Conservation (phyloP, 2,797 vertebrate genomes). For the Sebastes minor region DNA sequence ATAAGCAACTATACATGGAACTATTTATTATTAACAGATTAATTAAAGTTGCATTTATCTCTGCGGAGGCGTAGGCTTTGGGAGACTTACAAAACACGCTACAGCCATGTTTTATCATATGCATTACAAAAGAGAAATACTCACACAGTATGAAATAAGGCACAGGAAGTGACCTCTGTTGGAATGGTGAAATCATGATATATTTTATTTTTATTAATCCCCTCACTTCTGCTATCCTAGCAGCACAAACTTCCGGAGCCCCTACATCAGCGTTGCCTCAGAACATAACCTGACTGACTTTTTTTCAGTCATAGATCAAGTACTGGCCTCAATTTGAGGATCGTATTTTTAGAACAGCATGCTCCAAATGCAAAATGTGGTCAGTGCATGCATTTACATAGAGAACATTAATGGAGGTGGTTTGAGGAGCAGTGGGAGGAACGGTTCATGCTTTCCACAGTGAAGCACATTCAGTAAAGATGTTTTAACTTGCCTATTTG, state of each 20-base stretch:
- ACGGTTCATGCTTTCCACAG: not conserved
- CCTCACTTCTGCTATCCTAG: not conserved
- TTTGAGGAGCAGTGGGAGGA: not conserved
- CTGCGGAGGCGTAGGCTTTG: not conserved
- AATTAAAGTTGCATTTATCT: slow-evolving; percentile 26
- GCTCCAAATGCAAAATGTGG: slow-evolving; percentile 45
- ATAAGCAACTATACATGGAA: slow-evolving; percentile 13
- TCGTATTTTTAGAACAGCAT: slow-evolving; percentile 45
- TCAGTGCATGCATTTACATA: slow-evolving; percentile 12
- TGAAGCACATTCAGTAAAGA: not conserved
- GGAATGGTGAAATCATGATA: not conserved
- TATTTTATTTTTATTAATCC: not conserved
- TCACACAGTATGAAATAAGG: not conserved
- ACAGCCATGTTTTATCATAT: not conserved
- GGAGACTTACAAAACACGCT: not conserved
- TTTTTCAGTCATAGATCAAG: slow-evolving; percentile 41
- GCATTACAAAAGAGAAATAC: not conserved
- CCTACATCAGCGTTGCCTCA: slow-evolving; percentile 12
- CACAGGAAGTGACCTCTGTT: not conserved
- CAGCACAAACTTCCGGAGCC: not conserved
- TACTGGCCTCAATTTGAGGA: slow-evolving; percentile 49
- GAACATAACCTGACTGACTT: slow-evolving; percentile 31
- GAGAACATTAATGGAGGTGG: slow-evolving; percentile 15
- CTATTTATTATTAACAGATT: slow-evolving; percentile 35
- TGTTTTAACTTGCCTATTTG: not conserved